Evolutionary conservation across 2,797 vertebrate species (phyloP).

Genomic region (Anguilla anguilla): DNA sequence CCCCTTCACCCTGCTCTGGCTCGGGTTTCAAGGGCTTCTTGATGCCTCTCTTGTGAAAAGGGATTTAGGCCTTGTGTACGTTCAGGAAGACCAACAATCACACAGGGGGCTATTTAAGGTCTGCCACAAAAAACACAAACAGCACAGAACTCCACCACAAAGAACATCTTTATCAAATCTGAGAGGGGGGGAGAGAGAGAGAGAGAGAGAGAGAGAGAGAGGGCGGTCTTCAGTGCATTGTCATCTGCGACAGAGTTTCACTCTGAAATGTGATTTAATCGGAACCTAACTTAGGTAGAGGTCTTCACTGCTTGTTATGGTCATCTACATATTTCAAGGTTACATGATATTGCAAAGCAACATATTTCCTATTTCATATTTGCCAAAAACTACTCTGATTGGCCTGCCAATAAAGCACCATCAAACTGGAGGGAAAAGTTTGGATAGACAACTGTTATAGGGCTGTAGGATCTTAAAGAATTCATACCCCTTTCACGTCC

Average conservation of each 20-base stretch:
- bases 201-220: background rate
- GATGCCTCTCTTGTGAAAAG: constrained; percentile 40
- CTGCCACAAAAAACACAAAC: constrained; percentile 43
- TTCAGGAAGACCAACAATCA: constrained; percentile 46
- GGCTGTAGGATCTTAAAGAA: background rate
- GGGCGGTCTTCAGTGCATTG: background rate
- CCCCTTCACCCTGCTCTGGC: constrained; percentile 23
- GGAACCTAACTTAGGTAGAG: too few species aligned
- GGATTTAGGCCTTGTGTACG: constrained; percentile 28
- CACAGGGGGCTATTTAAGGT: constrained; percentile 28
- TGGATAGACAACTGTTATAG: background rate
- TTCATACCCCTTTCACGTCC: background rate
- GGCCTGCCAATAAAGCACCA: background rate
- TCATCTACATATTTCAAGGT: background rate
- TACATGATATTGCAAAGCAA: background rate
- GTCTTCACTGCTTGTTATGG: too few species aligned
- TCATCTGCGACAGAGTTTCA: too few species aligned
- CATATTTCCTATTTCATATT: background rate
- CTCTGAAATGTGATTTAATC: too few species aligned
- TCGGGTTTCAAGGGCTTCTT: constrained; percentile 41
- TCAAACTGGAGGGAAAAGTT: background rate
- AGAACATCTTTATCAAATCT: constrained; percentile 11
- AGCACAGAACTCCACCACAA: constrained; percentile 26
- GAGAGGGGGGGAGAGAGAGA: background rate
- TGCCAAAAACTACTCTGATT: background rate